These are phyloP conservation scores for Protobothrops flavoviridis DNA, from an alignment of 2,113 vertebrate species.

Conservation along the genomic window DNA sequence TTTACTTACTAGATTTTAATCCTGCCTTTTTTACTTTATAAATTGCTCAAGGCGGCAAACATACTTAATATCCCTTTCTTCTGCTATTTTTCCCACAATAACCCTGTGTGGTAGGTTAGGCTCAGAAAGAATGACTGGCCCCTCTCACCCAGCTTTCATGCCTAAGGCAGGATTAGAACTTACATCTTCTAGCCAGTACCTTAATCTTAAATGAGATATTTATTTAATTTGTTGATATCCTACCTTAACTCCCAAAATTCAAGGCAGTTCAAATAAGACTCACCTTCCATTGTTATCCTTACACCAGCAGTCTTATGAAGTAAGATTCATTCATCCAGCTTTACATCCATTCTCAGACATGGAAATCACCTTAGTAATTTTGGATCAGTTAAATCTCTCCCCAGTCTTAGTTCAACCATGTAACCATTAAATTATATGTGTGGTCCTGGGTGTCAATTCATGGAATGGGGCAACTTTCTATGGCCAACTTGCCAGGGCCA, in stretches of 20 bases:
- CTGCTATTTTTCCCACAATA: neutral
- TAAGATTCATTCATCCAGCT: neutral
- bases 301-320: neutral
- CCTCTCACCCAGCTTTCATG: no score
- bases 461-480: neutral
- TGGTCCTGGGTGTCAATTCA: neutral
- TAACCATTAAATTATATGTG: neutral
- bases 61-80: neutral
- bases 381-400: neutral
- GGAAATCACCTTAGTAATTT: neutral
- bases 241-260: neutral
- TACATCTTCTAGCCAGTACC: no score
- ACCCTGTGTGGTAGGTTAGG: no score
- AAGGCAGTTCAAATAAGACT: neutral
- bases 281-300: neutral
- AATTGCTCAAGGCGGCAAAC: neutral
- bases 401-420: neutral
- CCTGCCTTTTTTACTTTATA: neutral
- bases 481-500: neutral
- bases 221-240: neutral
- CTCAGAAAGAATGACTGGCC: no score
- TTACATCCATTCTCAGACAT: neutral
- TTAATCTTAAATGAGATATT: neutral
- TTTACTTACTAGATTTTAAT: neutral
- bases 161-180: no score